Percentiles rank a stretch among this genome's conserved stretches.
phyloP scores from a whole-genome alignment of 2,113 vertebrate genomes.

The Bothrops jararaca region DNA sequence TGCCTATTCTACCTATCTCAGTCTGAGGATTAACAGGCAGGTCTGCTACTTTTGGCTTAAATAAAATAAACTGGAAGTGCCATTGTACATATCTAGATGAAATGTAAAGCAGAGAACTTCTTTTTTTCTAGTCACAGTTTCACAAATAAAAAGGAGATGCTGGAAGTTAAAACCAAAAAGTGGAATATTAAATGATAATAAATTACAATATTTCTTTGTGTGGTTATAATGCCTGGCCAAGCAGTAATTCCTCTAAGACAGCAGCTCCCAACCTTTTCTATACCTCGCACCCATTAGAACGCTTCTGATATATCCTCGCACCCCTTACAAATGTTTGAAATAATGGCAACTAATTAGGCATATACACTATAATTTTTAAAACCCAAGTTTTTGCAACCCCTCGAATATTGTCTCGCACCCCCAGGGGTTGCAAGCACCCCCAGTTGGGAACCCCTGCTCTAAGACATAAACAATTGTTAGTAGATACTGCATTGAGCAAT shows the following conservation, averaged over 20 bases:
- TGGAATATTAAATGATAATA: neutral
- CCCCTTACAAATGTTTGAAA: too few relatives aligned
- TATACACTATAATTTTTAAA: too few relatives aligned
- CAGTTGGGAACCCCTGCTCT: neutral
- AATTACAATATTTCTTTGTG: neutral
- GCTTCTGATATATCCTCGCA: too few relatives aligned
- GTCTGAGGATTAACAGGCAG: constrained; percentile 12
- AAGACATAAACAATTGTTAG: neutral
- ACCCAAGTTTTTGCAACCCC: too few relatives aligned
- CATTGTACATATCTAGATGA: constrained; percentile 1
- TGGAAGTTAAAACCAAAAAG: neutral
- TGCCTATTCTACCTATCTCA: constrained; percentile 1
- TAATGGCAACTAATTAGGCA: too few relatives aligned
- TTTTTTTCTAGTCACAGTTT: neutral
- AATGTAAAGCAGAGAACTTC: neutral
- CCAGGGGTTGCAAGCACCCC: too few relatives aligned
- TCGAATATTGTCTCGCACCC: too few relatives aligned
- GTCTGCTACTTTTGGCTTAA: constrained; percentile 2
- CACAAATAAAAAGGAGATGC: neutral
- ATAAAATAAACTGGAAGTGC: neutral
- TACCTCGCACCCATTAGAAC: too few relatives aligned
- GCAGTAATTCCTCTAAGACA: neutral
- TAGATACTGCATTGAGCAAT: neutral
- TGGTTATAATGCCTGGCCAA: neutral
- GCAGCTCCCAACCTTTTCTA: too few relatives aligned